Evolutionary conservation across 2,113 vertebrate genomes (phyloP).

Genomic region (Caracal caracal): DNA sequence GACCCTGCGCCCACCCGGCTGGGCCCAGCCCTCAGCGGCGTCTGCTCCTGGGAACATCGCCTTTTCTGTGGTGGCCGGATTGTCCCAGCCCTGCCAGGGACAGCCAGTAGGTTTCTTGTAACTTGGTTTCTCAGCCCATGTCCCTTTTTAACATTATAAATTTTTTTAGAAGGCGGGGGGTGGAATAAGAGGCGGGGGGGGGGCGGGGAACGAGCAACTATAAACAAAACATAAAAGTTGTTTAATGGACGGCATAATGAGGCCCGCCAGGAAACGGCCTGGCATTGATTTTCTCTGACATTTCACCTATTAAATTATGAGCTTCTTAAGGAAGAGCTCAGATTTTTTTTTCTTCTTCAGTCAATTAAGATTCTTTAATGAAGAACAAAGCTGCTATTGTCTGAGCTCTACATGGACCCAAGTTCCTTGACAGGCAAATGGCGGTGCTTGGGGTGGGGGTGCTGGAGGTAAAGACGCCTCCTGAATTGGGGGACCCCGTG

Average conservation of each 20-base stretch:
- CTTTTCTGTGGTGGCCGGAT: constrained; percentile 55
- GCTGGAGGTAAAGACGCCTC: constrained; percentile 19
- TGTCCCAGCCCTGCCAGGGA: constrained; percentile 56
- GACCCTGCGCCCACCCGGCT: neutral
- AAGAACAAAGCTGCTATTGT: constrained; percentile 85
- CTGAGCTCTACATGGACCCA: constrained; percentile 33
- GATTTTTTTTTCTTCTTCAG: constrained; percentile 72
- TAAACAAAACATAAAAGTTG: constrained; percentile 89
- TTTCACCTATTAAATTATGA: constrained; percentile 89
- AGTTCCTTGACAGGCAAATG: constrained; percentile 65
- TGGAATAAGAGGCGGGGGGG: neutral
- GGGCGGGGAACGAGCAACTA: constrained; percentile 63
- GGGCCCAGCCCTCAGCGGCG: fast-evolving
- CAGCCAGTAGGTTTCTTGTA: constrained; percentile 58
- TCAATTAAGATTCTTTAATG: constrained; percentile 83
- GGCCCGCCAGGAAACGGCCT: constrained; percentile 83
- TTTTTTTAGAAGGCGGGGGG: constrained; percentile 13
- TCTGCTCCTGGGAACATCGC: constrained; percentile 63
- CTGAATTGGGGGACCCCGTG: neutral
- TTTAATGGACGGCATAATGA: constrained; percentile 85
- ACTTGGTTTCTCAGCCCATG: constrained; percentile 72
- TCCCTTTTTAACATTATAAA: constrained; percentile 79
- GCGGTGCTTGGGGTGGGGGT: neutral
- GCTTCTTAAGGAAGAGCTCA: constrained; percentile 83
- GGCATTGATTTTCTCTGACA: constrained; percentile 84